phyloP scores from a whole-genome alignment of 2,888 invertebrate genomes.

The Crocallis elinguaria region DNA sequence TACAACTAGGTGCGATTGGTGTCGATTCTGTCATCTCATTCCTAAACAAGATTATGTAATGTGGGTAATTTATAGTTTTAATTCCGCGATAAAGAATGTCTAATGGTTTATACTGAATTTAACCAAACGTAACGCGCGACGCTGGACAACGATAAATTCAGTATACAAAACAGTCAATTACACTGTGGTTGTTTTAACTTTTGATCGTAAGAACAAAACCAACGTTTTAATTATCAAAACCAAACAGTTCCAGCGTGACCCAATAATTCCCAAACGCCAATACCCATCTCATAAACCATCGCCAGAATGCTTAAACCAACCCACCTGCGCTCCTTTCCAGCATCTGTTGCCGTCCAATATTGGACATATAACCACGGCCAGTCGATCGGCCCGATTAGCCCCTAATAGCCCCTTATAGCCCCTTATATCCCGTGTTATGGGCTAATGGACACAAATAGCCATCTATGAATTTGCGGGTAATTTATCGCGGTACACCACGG shows the following conservation, averaged over 20 bases:
- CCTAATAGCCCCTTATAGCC: constrained; percentile 60
- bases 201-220: background rate
- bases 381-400: constrained; percentile 51
- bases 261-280: constrained; percentile 6
- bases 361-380: too few species aligned
- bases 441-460: constrained; percentile 50
- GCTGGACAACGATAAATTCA: too few species aligned
- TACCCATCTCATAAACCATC: constrained; percentile 25
- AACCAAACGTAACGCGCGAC: too few species aligned
- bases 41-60: too few species aligned
- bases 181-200: background rate
- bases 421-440: constrained; percentile 45
- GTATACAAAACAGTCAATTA: too few species aligned
- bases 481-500: constrained; percentile 39
- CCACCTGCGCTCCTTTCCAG: constrained; percentile 40
- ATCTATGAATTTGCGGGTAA: constrained; percentile 53
- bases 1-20: background rate
- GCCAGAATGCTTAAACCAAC: constrained; percentile 13
- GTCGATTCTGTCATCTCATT: too few species aligned
- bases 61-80: too few species aligned
- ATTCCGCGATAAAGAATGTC: too few species aligned
- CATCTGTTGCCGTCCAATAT: constrained; percentile 45
- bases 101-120: too few species aligned
- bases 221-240: background rate
- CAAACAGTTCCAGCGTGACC: background rate